Percentiles rank a stretch among this genome's conserved stretches.
Conservation (phyloP, 2,113 vertebrate genomes). For the Gila orcuttii region DNA sequence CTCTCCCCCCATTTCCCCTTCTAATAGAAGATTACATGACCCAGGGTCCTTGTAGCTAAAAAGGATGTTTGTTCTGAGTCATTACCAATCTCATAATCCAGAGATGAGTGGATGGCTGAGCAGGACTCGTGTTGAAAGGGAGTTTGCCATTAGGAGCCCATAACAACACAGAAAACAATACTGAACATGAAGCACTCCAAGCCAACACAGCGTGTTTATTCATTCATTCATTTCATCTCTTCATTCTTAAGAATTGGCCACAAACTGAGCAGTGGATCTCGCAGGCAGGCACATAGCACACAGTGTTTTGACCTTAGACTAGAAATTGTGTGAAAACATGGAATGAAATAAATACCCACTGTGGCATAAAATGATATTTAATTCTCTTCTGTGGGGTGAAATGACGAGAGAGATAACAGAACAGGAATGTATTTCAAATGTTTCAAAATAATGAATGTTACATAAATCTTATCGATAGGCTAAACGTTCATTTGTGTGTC, state of each 20-base stretch:
- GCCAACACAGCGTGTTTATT: not conserved
- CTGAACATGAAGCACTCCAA: slow-evolving; percentile 6
- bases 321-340: not conserved
- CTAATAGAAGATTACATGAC: not conserved
- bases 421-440: not conserved
- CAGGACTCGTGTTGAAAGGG: not conserved
- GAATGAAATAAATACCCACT: not conserved
- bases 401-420: not conserved
- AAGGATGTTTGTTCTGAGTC: not conserved
- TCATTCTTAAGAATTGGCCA: slow-evolving; percentile 3
- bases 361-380: not conserved
- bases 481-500: not conserved
- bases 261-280: slow-evolving; percentile 16
- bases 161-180: not conserved
- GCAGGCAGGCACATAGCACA: not conserved
- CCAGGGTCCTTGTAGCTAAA: not conserved
- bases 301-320: slow-evolving; percentile 19
- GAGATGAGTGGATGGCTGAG: not conserved
- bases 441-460: not conserved
- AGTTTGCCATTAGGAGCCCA: not conserved
- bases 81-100: not conserved
- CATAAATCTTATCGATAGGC: not conserved
- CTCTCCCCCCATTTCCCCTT: not conserved
- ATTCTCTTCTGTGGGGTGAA: not conserved
- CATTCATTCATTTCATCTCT: slow-evolving; percentile 7